Percentiles rank a stretch among this genome's conserved stretches.
Conservation (phyloP, 2,797 vertebrate species). For the Glossophaga mutica region DNA sequence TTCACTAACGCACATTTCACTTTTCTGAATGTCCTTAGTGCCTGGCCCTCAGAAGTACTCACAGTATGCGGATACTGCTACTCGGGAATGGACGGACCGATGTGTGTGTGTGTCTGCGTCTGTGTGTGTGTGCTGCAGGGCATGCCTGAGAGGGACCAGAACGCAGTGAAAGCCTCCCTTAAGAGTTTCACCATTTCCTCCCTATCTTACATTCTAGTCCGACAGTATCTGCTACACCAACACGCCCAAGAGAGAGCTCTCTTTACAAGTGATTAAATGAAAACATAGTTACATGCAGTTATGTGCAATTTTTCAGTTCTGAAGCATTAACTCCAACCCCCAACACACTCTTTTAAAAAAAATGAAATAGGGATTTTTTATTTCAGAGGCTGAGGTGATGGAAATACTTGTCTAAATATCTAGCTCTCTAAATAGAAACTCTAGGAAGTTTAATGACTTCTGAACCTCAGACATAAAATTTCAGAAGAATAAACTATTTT, state of each 20-base stretch:
- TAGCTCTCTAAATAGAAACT: neutral
- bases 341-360: neutral
- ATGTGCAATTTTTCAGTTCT: neutral
- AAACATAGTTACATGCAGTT: neutral
- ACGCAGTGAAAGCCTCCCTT: neutral
- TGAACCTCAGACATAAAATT: neutral
- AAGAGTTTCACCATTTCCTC: neutral
- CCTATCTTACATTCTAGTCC: neutral
- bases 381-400: neutral
- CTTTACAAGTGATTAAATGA: neutral
- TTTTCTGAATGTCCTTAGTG: neutral
- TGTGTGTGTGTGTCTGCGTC: no score
- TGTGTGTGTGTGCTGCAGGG: neutral
- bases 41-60: neutral
- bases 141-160: neutral
- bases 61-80: neutral
- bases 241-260: neutral
- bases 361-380: neutral
- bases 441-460: neutral
- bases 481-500: neutral
- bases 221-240: neutral
- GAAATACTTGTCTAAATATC: neutral
- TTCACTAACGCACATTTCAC: neutral
- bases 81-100: neutral
- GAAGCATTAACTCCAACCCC: neutral